Base-by-base conservation (phyloP, 2,113 vertebrate genomes). In the Hyperopisus bebe region DNA sequence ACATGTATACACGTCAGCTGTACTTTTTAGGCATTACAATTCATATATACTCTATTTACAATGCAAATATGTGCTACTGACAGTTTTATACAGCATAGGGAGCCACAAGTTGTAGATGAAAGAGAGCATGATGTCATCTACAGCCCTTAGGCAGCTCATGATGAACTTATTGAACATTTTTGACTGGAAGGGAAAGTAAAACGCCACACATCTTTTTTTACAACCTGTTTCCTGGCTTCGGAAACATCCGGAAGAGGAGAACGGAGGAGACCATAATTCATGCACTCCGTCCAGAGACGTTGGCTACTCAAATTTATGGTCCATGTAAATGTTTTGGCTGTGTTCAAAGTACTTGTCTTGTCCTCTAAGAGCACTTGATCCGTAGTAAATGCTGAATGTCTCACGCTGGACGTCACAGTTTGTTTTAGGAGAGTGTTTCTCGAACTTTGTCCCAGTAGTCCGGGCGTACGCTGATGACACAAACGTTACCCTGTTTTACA, bases 1-100 rank as follows among this genome's bases (percentile, higher is more conserved):
- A 95, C 89, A 88, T 94, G 91, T 95, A 94, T 96, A 96, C 94
- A 96, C 92, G 91, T 94, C 39, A 93, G 94, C 94, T 94, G 93
- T 93, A 94, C 91, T 86, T 90, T 92, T 93, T 95, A 92, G 74
- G 88, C 93, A 93, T 94, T 92, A 95, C 93, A 94, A 92, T 92
- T 84, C 92, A 93, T 93, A 91, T 92, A 91, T 93, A 92, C 93
- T 92, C 91, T 93, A 92, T 92, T 85, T 92, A 93, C 94, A 95
- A 92, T 90, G 92, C 91, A 94, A 95, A 95, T 92, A 93, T 92
- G 93, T 89, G 77, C 51, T 88, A 83, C 92, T 91, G 74, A 92
- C 48, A 47, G 90, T 88, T 92, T 88, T 92, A 92, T 94, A 95
- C 92, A 91, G 92, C 91, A 91, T 94, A 91, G 94, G 89, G 92